These are phyloP conservation scores for Eurois occulta DNA, from an alignment of 2,888 invertebrate species.

Conservation along the genomic window DNA sequence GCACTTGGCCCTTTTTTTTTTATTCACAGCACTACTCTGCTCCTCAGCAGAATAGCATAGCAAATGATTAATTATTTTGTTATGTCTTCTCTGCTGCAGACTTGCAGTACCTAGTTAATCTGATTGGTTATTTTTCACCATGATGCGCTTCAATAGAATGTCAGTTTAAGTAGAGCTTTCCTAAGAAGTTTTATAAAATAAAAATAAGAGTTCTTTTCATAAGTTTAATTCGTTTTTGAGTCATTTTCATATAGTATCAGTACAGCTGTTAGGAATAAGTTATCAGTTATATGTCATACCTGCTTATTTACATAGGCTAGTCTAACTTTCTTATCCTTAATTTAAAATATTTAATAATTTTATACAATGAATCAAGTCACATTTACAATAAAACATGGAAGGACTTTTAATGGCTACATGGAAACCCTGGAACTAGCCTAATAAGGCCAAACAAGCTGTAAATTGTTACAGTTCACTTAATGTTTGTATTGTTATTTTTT, in stretches of 20 bases:
- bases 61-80: not conserved
- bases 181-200: not conserved
- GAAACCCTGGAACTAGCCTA: slow-evolving; percentile 1
- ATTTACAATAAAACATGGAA: slow-evolving; percentile 34
- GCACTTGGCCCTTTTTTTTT: not conserved
- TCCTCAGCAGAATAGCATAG: not conserved
- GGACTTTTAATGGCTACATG: slow-evolving; percentile 14
- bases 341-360: not conserved
- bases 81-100: not conserved
- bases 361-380: slow-evolving; percentile 4
- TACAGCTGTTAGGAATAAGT: slow-evolving; percentile 1
- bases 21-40: not conserved
- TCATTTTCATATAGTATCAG: slow-evolving; percentile 2
- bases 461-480: slow-evolving; percentile 67
- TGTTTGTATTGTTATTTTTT: slow-evolving; percentile 80
- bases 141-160: not conserved
- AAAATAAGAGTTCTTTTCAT: not conserved
- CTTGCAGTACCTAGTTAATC: not conserved
- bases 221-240: slow-evolving; percentile 9
- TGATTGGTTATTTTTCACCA: not conserved
- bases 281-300: not conserved
- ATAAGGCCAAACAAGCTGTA: not conserved
- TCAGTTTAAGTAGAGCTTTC: not conserved
- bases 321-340: not conserved
- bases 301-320: slow-evolving; percentile 10